phyloP scores from a whole-genome alignment of 2,888 invertebrate species.

The Drosophila robusta region DNA sequence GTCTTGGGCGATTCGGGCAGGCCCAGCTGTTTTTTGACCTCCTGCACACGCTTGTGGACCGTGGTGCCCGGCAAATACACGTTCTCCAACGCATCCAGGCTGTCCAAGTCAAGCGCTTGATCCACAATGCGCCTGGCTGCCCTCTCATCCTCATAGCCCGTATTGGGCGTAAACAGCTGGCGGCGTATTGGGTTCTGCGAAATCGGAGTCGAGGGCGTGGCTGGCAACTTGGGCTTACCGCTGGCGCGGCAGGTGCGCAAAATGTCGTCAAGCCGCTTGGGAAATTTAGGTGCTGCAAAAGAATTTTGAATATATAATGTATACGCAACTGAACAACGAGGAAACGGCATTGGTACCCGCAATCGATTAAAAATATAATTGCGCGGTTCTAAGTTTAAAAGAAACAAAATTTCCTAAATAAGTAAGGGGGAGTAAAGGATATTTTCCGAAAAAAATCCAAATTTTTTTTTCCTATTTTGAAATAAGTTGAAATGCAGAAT shows the following conservation, averaged over 20 bases:
- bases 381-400: too few relatives aligned
- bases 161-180: constrained; percentile 80
- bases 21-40: constrained; percentile 50
- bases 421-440: too few relatives aligned
- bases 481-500: too few relatives aligned
- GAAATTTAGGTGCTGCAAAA: constrained; percentile 62
- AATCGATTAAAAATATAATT: too few relatives aligned
- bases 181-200: constrained; percentile 66
- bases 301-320: not conserved
- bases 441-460: too few relatives aligned
- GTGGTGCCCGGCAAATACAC: constrained; percentile 54
- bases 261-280: constrained; percentile 73
- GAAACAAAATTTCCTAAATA: not conserved
- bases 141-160: constrained; percentile 71
- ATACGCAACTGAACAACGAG: too few relatives aligned
- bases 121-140: constrained; percentile 53
- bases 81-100: constrained; percentile 44
- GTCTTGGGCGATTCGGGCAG: constrained; percentile 21
- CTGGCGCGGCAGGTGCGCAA: constrained; percentile 70
- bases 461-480: too few relatives aligned
- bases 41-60: constrained; percentile 58
- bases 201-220: constrained; percentile 50
- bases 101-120: constrained; percentile 45
- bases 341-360: too few relatives aligned
- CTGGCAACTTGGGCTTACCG: constrained; percentile 73